Percentiles rank a stretch among this genome's conserved stretches.
Evolutionary conservation across 2,113 vertebrate species (phyloP).

Genomic region (Anolis carolinensis): DNA sequence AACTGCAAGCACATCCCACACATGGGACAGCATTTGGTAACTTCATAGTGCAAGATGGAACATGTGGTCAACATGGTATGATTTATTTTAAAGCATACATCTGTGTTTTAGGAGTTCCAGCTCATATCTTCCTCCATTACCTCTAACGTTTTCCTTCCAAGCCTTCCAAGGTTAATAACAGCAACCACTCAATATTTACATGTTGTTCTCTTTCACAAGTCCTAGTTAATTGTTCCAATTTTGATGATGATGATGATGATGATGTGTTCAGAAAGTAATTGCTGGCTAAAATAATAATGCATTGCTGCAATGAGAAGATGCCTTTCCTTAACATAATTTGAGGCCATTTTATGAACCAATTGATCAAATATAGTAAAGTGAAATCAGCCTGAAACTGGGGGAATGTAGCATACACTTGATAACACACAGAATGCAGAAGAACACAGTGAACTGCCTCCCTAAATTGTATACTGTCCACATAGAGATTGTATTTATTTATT

Average conservation of each 20-base stretch:
- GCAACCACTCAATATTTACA: slow-evolving; percentile 15
- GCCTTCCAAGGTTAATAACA: slow-evolving; percentile 9
- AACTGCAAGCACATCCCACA: neutral
- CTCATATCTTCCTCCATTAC: neutral
- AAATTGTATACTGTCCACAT: neutral
- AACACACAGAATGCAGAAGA: neutral
- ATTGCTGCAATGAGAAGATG: slow-evolving; percentile 40
- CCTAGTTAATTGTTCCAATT: slow-evolving; percentile 9
- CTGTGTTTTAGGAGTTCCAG: neutral
- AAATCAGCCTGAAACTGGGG: neutral
- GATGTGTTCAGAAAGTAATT: neutral
- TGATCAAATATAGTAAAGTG: slow-evolving; percentile 32
- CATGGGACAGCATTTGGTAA: neutral
- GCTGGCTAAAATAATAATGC: slow-evolving; percentile 15
- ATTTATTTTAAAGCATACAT: neutral
- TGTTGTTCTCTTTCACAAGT: neutral
- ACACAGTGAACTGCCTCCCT: too few relatives aligned
- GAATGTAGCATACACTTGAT: neutral
- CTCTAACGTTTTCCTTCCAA: slow-evolving; percentile 34
- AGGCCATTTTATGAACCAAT: slow-evolving; percentile 6
- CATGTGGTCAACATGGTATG: neutral
- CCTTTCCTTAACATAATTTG: neutral
- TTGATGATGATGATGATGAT: neutral
- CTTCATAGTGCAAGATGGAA: neutral
- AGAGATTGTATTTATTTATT: too few relatives aligned